These are phyloP conservation scores for Parnassius mnemosyne DNA, from an alignment of 2,888 invertebrate species.

Conservation along the genomic window DNA sequence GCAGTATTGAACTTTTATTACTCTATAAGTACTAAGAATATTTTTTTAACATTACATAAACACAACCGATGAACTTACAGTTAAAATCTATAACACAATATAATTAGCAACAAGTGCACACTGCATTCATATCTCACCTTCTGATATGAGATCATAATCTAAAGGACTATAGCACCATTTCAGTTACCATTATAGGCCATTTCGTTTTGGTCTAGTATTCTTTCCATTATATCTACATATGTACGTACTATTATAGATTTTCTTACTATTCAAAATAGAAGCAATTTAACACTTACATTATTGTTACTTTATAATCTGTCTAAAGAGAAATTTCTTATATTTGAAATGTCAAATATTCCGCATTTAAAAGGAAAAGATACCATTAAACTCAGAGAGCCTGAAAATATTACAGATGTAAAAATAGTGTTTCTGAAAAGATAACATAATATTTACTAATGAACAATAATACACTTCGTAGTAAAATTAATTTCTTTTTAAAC, in stretches of 20 bases:
- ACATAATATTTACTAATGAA: too few species aligned
- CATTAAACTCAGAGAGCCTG: too few species aligned
- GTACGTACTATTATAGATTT: conserved; percentile 26
- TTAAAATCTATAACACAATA: conserved; percentile 55
- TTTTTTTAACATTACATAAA: conserved; percentile 67
- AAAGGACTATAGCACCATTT: conserved; percentile 77
- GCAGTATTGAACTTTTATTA: conserved; percentile 63
- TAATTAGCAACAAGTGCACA: conserved; percentile 52
- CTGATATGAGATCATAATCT: conserved; percentile 78
- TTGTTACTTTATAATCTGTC: too few species aligned
- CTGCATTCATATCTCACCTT: conserved; percentile 57
- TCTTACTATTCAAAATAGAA: conserved; percentile 23
- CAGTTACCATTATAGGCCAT: conserved; percentile 77
- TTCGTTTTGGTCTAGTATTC: conserved; percentile 71
- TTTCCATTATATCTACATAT: conserved; percentile 39
- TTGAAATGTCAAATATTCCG: too few species aligned
- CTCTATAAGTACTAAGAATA: conserved; percentile 75
- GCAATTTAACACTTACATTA: conserved; percentile 5
- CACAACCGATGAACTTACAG: conserved; percentile 70
- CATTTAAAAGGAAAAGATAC: too few species aligned
- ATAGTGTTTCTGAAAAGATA: too few species aligned
- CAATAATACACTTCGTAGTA: too few species aligned
- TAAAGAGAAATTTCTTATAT: too few species aligned
- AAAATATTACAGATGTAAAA: too few species aligned
- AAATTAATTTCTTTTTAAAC: too few species aligned